Base-by-base conservation (phyloP, 2,113 vertebrate species). In the Apteryx owenii region DNA sequence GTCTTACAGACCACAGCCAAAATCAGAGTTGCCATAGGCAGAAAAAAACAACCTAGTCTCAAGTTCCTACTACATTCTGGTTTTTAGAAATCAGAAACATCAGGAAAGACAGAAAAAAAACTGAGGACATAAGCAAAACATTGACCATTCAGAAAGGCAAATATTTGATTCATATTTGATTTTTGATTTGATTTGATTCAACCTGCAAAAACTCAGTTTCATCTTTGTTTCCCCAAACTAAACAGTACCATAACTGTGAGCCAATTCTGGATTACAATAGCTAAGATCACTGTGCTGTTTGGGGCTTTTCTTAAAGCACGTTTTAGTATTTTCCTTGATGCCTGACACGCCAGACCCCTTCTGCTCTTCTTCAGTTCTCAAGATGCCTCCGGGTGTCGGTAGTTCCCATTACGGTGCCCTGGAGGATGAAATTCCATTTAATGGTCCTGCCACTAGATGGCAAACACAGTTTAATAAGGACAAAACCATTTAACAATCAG, bases 361-460 rank as follows among this genome's bases (percentile, higher is more conserved):
- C 58, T 53, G 56, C 46, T 66, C 54, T 64, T n/a, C 46, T 64
- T 92, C 48, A 2, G 2, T 33, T 46, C 50, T 19, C 88, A 64
- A 71, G 50, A 60, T 20, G 7, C 8, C 38, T 56, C 33, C 42
- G 23, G 38, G 33, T 29, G 36, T 1, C 19, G 53, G 50, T 58
- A 53, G 31, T 10, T 15, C 21, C 50, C 20, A 38, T 25, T 38
- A 26, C 14, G 5, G 13, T 26, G 38, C 7, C 36, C 76, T 51
- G 22, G 40, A 56, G 5, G 26, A 58, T 5, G 56, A 76, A 61
- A 68, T 21, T 91, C 60, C 76, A 54, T 3, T 20, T 69, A 91
- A 73, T 11, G 48, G 17, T 77, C 83, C 95, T 87, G 92, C 97
- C 98, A 95, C 98, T 98, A 98, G 98, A 96, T 98, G 98, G 98